Conservation (phyloP, 1,140 invertebrate species). For the Harlomillsia oculata region DNA sequence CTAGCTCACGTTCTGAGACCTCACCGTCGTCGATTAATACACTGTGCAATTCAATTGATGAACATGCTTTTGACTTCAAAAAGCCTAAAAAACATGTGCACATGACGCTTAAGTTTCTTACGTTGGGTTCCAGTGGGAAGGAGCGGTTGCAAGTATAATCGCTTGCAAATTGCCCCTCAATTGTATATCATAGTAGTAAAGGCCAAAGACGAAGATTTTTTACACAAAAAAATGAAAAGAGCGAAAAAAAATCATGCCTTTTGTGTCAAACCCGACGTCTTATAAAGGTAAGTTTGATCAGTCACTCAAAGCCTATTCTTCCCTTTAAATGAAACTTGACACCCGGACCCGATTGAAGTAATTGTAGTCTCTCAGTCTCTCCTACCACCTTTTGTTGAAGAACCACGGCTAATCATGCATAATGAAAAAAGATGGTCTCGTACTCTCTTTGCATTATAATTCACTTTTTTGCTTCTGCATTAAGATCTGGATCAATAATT, state of each 20-base stretch:
- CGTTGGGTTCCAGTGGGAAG: neutral
- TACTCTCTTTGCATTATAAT: neutral
- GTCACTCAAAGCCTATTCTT: too few relatives aligned
- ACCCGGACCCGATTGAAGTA: too few relatives aligned
- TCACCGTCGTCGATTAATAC: slow-evolving; percentile 2
- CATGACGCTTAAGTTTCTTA: neutral
- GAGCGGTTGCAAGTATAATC: neutral
- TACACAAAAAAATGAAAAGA: too few relatives aligned
- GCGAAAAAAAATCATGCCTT: too few relatives aligned
- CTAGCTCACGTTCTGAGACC: slow-evolving; percentile 6
- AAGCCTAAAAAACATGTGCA: neutral
- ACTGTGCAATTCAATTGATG: neutral
- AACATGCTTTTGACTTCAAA: too few relatives aligned
- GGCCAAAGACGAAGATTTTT: too few relatives aligned
- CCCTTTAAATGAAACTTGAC: too few relatives aligned
- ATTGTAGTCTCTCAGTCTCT: neutral
- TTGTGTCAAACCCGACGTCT: too few relatives aligned
- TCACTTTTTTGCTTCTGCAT: slow-evolving; percentile 9
- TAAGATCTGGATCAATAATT: slow-evolving; percentile 13
- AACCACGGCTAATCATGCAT: neutral
- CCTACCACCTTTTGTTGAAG: neutral
- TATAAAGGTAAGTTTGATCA: too few relatives aligned
- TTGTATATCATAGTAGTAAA: neutral
- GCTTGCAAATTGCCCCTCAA: neutral
- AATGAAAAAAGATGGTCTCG: slow-evolving; percentile 1